These are phyloP conservation scores for Dreissena rostriformis DNA, from an alignment of 1,140 invertebrate genomes.

Conservation along the genomic window DNA sequence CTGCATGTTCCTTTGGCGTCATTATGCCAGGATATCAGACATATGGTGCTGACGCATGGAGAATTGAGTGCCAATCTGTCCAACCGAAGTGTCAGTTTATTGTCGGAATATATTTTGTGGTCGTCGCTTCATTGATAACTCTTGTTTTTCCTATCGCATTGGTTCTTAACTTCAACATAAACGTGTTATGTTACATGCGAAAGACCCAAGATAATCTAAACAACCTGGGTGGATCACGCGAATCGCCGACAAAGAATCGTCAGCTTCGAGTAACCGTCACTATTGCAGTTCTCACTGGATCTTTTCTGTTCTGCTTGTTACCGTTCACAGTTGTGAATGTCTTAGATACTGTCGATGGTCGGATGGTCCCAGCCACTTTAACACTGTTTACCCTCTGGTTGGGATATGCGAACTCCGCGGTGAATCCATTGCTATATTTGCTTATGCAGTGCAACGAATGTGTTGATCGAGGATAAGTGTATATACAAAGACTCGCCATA, in stretches of 20 bases:
- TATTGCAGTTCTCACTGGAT: slow-evolving; percentile 20
- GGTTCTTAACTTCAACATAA: slow-evolving; percentile 18
- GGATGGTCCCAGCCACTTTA: not conserved
- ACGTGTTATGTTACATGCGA: not conserved
- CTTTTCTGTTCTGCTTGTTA: slow-evolving; percentile 29
- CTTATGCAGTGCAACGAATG: slow-evolving; percentile 6
- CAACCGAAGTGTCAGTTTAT: not conserved
- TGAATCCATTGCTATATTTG: slow-evolving; percentile 32
- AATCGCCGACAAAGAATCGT: not conserved
- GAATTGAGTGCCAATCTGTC: not conserved
- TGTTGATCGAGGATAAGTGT: slow-evolving; percentile 7
- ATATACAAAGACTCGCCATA: too few relatives aligned
- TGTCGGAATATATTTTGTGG: slow-evolving; percentile 4
- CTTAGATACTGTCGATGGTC: not conserved
- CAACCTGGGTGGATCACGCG: not conserved
- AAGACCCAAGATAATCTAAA: not conserved
- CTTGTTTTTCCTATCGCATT: slow-evolving; percentile 20
- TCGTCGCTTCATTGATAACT: slow-evolving; percentile 2
- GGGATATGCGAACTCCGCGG: slow-evolving; percentile 41
- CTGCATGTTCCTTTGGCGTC: slow-evolving; percentile 23
- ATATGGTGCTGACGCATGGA: not conserved
- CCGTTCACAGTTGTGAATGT: slow-evolving; percentile 31
- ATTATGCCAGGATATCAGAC: slow-evolving; percentile 32
- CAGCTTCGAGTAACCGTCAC: slow-evolving; percentile 34
- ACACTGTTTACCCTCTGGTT: slow-evolving; percentile 10